Evolutionary conservation across 2,888 invertebrate genomes (phyloP).

Genomic region (Hesperia comma): DNA sequence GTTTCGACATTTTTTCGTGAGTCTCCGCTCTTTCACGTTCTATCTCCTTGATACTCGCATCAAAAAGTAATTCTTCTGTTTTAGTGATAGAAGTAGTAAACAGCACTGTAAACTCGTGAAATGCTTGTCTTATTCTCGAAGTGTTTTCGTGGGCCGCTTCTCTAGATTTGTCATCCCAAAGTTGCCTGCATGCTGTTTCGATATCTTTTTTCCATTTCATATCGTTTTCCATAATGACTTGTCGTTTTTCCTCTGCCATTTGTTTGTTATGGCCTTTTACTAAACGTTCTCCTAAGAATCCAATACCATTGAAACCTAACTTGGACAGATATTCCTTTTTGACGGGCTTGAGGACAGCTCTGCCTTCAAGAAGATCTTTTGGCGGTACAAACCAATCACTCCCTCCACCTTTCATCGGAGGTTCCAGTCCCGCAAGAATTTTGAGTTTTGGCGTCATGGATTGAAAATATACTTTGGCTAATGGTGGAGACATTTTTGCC

Average conservation of each 20-base stretch:
- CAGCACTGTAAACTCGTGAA: constrained; percentile 58
- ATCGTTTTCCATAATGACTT: constrained; percentile 56
- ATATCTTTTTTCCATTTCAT: constrained; percentile 59
- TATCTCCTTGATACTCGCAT: constrained; percentile 61
- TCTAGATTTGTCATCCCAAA: constrained; percentile 53
- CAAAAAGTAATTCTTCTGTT: constrained; percentile 61
- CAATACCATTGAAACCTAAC: constrained; percentile 62
- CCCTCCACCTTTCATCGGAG: constrained; percentile 70
- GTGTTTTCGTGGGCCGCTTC: constrained; percentile 57
- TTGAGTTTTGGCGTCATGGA: constrained; percentile 67
- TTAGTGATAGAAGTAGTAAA: constrained; percentile 60
- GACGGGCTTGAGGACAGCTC: constrained; percentile 62
- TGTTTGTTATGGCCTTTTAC: constrained; percentile 51
- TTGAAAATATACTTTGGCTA: constrained; percentile 72
- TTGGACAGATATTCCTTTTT: constrained; percentile 57
- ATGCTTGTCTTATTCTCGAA: constrained; percentile 55
- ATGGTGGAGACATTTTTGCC: constrained; percentile 61
- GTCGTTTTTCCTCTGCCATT: constrained; percentile 55
- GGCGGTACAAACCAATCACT: constrained; percentile 70
- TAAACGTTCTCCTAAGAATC: constrained; percentile 53
- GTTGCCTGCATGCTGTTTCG: constrained; percentile 44
- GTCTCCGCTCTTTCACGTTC: constrained; percentile 53
- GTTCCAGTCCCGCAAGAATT: constrained; percentile 69
- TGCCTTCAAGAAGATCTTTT: constrained; percentile 60
- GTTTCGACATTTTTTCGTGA: constrained; percentile 56